Percentiles rank a stretch among this genome's conserved stretches.
Conservation (phyloP, 2,113 vertebrate species). For the Thalassarche chlororhynchos region DNA sequence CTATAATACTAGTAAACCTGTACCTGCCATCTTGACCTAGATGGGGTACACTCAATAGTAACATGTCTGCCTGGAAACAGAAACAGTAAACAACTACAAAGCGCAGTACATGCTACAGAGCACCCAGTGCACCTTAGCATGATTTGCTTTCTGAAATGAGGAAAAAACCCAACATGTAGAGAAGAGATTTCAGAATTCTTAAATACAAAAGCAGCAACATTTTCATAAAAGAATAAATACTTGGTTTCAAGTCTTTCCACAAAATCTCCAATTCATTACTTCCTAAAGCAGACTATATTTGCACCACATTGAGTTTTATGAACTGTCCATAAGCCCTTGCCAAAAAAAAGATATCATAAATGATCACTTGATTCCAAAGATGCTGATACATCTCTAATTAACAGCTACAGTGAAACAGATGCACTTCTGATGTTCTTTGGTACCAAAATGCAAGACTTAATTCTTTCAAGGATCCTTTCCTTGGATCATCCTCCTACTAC, state of each 20-base stretch:
- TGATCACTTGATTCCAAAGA: not conserved
- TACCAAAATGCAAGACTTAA: not conserved
- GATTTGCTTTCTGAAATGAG: not conserved
- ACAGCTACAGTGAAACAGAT: not conserved
- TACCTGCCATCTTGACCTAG: not conserved
- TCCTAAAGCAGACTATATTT: not conserved
- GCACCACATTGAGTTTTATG: not conserved
- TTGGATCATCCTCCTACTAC: not conserved
- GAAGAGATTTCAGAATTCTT: not conserved
- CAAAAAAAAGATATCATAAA: not conserved
- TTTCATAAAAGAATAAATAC: not conserved
- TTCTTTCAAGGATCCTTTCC: not conserved
- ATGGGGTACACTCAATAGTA: not conserved
- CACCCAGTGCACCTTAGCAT: not conserved
- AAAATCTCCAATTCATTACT: not conserved
- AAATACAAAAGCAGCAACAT: not conserved
- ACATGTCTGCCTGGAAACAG: not conserved
- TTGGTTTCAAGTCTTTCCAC: not conserved
- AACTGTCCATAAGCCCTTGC: not conserved
- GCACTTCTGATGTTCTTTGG: not conserved
- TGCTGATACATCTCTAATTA: not conserved
- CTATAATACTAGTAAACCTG: not conserved
- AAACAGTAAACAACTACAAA: not conserved
- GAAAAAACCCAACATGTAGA: not conserved
- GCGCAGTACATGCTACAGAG: not conserved